Base-by-base conservation (phyloP, 2,888 invertebrate genomes). In the Tricholauxania praeusta region DNA sequence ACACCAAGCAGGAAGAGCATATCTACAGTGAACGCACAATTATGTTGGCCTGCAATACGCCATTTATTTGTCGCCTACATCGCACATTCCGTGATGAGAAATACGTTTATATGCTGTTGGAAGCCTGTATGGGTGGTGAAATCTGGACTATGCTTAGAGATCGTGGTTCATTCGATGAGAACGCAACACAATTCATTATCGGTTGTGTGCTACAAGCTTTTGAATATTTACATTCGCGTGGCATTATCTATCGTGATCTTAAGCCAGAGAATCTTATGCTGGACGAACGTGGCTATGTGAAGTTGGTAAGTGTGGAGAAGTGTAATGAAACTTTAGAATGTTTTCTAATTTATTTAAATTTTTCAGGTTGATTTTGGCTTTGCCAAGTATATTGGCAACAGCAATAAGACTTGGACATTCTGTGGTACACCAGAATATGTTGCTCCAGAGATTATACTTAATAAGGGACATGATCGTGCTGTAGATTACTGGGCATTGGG, bases 401-500 rank as follows among this genome's bases (percentile, higher is more conserved):
- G 94, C 71, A 90, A 91, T 74, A 96, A 96, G 86, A 97, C 97
- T 0, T 97, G 96, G 93, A 97, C 97, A 1, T 98, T 98, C 87
- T 97, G 97, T 77, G 98, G 98, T n/a, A 98, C 97, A 0, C 97
- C 97, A 0, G 96, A 97, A 84, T 95, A 95, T 82, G 94, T 95
- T 6, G 94, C 95, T 0, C 95, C 95, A 0, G 95, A 98, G 89
- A 96, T 98, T 76, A 96, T 98, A 70, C 89, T 97, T 15, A 96
- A 96, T 87, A 87, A 91, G 88, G 91, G 91, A 0, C 91, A 91
- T 78, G 91, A 91, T 79, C 92, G 94, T 78, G 94, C 96, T 0
- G 97, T 96, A 1, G 98, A 98, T 88, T 97, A 96, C 86, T 98
- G 98, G 98, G 95, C 97, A 0, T 89, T 97, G 51, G 97, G 97